These are phyloP conservation scores for Phoxinus phoxinus DNA, from an alignment of 2,113 vertebrate species.

Conservation along the genomic window DNA sequence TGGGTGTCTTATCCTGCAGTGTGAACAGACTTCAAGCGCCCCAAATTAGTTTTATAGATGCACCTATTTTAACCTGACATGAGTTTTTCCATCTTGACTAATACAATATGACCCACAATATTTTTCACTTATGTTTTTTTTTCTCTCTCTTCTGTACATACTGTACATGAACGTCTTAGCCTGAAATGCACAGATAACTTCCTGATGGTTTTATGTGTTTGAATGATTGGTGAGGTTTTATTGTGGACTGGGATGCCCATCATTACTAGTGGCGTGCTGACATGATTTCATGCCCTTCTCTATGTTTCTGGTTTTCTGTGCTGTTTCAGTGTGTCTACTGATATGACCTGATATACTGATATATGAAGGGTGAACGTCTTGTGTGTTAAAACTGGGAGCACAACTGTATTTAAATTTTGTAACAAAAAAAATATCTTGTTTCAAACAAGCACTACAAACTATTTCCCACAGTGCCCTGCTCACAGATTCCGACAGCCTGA, in stretches of 20 bases:
- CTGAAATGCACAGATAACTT: slow-evolving; percentile 53
- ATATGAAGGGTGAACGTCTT: not conserved
- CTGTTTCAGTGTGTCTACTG: slow-evolving; percentile 7
- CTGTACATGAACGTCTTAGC: slow-evolving; percentile 65
- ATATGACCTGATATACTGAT: slow-evolving; percentile 1
- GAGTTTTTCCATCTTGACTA: not conserved
- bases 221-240: slow-evolving; percentile 26
- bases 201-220: slow-evolving; percentile 59
- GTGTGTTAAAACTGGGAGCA: slow-evolving; percentile 57
- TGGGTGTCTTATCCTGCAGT: not conserved
- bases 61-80: not conserved
- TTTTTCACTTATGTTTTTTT: not conserved
- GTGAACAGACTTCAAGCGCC: not conserved
- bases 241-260: slow-evolving; percentile 1
- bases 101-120: not conserved
- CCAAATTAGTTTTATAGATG: not conserved
- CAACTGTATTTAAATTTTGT: slow-evolving; percentile 13
- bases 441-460: not conserved
- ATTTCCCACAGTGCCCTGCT: slow-evolving; percentile 40
- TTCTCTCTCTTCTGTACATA: slow-evolving; percentile 68
- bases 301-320: not conserved
- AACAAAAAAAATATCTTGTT: not conserved
- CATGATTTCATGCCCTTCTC: not conserved
- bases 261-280: not conserved
- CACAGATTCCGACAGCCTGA: not conserved